Conservation (phyloP, 2,113 vertebrate genomes). For the Mastomys coucha region DNA sequence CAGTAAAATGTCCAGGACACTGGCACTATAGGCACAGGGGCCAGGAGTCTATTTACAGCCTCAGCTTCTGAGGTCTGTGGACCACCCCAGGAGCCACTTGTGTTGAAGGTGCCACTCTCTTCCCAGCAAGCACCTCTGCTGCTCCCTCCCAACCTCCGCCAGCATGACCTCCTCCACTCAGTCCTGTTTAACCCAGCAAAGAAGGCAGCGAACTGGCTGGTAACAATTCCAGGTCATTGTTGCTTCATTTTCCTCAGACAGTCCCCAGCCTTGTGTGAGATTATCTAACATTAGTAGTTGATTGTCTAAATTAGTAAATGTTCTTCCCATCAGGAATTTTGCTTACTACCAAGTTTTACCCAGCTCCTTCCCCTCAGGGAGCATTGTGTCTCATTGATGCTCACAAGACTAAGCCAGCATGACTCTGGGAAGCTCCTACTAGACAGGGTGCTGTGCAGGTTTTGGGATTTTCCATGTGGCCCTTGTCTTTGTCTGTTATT, state of each 20-base stretch:
- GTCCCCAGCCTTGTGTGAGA: background rate
- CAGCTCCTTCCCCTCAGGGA: too few relatives aligned
- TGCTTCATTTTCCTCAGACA: background rate
- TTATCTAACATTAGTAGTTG: background rate
- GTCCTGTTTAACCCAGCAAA: background rate
- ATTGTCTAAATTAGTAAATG: background rate
- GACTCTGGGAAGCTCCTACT: background rate
- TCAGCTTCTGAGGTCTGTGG: background rate
- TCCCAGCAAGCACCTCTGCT: background rate
- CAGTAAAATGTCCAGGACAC: background rate
- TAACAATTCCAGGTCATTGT: too few relatives aligned
- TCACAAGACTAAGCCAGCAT: background rate
- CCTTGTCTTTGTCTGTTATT: background rate
- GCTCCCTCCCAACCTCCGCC: background rate
- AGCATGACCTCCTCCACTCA: background rate
- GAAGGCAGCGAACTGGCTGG: background rate
- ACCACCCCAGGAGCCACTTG: background rate
- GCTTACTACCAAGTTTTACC: background rate
- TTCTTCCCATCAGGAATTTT: background rate
- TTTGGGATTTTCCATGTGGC: background rate
- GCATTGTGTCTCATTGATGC: background rate
- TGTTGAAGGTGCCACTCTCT: rapidly evolving
- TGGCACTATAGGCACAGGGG: background rate
- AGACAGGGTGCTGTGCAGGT: background rate
- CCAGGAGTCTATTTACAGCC: rapidly evolving